These are phyloP conservation scores for Seriola quinqueradiata DNA, from an alignment of 2,113 vertebrate genomes.

Conservation along the genomic window DNA sequence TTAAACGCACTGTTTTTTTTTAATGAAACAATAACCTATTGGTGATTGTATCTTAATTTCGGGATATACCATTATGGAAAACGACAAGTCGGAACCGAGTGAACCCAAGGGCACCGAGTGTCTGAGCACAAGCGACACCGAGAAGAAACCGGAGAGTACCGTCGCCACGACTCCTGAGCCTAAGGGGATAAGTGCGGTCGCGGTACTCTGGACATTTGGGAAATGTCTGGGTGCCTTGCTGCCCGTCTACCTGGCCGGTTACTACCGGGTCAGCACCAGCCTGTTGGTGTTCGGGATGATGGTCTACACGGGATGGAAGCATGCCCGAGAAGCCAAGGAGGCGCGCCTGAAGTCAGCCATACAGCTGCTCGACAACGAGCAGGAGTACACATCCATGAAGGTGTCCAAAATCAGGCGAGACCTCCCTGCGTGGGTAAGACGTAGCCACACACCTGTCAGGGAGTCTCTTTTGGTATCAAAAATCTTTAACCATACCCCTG, in stretches of 20 bases:
- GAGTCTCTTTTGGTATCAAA: neutral
- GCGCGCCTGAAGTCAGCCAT: conserved; percentile 85
- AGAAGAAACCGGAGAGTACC: conserved; percentile 23
- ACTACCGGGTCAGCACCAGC: conserved; percentile 89
- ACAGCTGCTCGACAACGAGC: conserved; percentile 82
- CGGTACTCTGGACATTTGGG: conserved; percentile 88
- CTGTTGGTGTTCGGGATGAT: conserved; percentile 89
- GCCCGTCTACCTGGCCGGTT: conserved; percentile 91
- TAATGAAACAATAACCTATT: no score
- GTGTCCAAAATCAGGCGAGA: conserved; percentile 83
- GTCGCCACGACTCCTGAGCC: conserved; percentile 14
- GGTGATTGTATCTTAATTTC: neutral
- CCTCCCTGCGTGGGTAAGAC: conserved; percentile 89
- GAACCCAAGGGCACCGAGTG: conserved; percentile 40
- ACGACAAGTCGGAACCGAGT: conserved; percentile 60
- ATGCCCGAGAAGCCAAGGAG: conserved; percentile 87
- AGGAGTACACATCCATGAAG: conserved; percentile 74
- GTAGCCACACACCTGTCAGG: no score
- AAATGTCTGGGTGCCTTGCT: conserved; percentile 89
- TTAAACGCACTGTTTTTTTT: no score
- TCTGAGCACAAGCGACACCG: conserved; percentile 20
- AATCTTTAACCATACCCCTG: neutral
- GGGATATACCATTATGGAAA: conserved; percentile 53
- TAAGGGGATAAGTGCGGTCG: conserved; percentile 77
- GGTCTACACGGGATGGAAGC: conserved; percentile 92